phyloP scores from a whole-genome alignment of 2,797 vertebrate species.

The Aldrovandia affinis region DNA sequence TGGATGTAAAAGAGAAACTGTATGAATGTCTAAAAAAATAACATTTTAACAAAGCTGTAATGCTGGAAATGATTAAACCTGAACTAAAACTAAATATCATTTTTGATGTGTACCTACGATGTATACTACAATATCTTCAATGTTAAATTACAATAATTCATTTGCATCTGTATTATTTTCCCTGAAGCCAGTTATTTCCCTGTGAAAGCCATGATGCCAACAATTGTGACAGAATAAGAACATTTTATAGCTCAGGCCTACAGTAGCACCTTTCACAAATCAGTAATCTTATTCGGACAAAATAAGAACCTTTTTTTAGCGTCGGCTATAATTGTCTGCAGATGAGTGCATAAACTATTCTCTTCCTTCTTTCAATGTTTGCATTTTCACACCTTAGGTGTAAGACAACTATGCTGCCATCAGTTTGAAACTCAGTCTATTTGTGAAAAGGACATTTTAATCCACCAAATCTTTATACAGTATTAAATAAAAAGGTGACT shows the following conservation, averaged over 20 bases:
- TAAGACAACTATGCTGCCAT: no score
- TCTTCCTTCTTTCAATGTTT: no score
- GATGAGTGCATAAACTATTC: no score
- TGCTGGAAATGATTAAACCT: background rate
- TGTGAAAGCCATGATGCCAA: conserved; percentile 73
- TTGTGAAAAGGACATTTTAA: no score
- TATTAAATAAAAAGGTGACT: no score
- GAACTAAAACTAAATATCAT: background rate
- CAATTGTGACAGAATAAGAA: conserved; percentile 74
- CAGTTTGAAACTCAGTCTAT: no score
- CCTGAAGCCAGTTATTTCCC: conserved; percentile 78
- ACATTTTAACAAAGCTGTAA: background rate
- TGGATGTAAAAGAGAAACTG: no score
- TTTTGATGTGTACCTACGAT: background rate
- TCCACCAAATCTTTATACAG: no score
- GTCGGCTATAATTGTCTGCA: no score
- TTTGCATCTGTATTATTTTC: conserved; percentile 72
- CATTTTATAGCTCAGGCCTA: conserved; percentile 66
- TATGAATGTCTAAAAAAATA: no score
- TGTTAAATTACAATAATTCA: background rate
- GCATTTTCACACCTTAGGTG: no score
- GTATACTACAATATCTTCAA: background rate
- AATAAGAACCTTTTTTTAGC: conserved; percentile 18
- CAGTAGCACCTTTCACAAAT: no score
- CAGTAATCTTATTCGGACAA: conserved; percentile 34